A percentile compares a stretch with the other conserved stretches of the same genome.
These are phyloP conservation scores for Coregonus ussuriensis DNA, from an alignment of 2,797 vertebrate species.

Conservation along the genomic window DNA sequence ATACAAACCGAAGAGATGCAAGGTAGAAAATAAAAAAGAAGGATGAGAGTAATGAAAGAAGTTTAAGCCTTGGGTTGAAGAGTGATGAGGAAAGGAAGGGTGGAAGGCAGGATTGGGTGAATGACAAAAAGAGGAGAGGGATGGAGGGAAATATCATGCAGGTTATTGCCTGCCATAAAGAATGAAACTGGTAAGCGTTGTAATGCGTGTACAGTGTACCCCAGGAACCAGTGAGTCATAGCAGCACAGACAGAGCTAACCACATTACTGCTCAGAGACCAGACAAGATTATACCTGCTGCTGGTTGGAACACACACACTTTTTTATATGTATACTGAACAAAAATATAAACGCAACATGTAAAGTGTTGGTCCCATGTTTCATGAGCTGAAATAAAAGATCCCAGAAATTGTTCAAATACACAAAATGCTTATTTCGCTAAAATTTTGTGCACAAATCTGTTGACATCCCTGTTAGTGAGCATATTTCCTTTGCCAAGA, in stretches of 20 bases:
- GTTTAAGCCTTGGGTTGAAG: neutral
- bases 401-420: no score
- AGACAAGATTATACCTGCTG: slow-evolving; percentile 9
- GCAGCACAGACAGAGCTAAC: slow-evolving; percentile 37
- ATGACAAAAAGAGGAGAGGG: slow-evolving; percentile 27
- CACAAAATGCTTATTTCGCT: no score
- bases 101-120: slow-evolving; percentile 30
- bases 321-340: no score
- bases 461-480: neutral
- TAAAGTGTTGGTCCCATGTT: no score
- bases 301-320: no score
- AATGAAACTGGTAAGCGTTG: slow-evolving; percentile 54
- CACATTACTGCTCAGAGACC: slow-evolving; percentile 45
- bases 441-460: no score
- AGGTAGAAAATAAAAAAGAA: neutral
- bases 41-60: neutral
- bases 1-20: neutral
- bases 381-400: no score
- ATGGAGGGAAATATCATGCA: neutral
- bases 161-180: slow-evolving; percentile 54
- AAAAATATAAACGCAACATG: no score
- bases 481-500: no score
- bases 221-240: slow-evolving; percentile 44
- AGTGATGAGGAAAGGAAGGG: slow-evolving; percentile 23
- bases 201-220: neutral